These are phyloP conservation scores for Kryptolebias marmoratus DNA, from an alignment of 2,113 vertebrate species.

Conservation along the genomic window DNA sequence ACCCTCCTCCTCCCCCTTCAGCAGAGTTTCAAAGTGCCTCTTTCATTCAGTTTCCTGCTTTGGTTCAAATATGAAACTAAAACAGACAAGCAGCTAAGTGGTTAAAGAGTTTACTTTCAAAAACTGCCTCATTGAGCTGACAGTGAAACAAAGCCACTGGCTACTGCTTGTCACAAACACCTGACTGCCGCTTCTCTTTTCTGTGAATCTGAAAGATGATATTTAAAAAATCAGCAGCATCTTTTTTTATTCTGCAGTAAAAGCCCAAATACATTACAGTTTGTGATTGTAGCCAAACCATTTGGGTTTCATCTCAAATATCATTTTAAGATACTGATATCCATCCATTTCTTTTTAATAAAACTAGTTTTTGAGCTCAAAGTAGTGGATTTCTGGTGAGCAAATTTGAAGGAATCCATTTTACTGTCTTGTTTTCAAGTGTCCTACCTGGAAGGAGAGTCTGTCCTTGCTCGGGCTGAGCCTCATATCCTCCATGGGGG, in stretches of 20 bases:
- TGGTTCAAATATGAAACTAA: background rate
- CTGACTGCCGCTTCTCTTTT: conserved; percentile 49
- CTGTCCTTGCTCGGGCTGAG: conserved; percentile 93
- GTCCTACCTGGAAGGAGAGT: conserved; percentile 90
- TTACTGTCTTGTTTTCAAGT: background rate
- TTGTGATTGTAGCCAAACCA: background rate
- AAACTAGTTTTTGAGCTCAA: background rate
- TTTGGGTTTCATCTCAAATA: background rate
- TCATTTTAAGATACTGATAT: background rate
- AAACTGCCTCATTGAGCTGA: conserved; percentile 42
- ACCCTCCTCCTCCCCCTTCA: background rate
- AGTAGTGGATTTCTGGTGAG: background rate
- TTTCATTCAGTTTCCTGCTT: background rate
- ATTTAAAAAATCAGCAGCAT: background rate
- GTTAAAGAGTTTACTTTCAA: conserved; percentile 4
- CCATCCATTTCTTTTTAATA: background rate
- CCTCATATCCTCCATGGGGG: conserved; percentile 93
- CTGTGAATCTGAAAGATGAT: conserved; percentile 6
- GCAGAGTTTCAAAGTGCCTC: background rate
- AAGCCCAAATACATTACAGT: background rate
- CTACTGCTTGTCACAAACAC: conserved; percentile 61
- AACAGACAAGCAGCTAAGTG: background rate
- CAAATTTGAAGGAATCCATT: background rate
- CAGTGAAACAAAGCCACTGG: conserved; percentile 54
- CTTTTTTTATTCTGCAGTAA: too few species aligned